Evolutionary conservation across 2,113 vertebrate species (phyloP), one percentile per base, ranked within the genome.

Genomic region (Azemiops feae): DNA sequence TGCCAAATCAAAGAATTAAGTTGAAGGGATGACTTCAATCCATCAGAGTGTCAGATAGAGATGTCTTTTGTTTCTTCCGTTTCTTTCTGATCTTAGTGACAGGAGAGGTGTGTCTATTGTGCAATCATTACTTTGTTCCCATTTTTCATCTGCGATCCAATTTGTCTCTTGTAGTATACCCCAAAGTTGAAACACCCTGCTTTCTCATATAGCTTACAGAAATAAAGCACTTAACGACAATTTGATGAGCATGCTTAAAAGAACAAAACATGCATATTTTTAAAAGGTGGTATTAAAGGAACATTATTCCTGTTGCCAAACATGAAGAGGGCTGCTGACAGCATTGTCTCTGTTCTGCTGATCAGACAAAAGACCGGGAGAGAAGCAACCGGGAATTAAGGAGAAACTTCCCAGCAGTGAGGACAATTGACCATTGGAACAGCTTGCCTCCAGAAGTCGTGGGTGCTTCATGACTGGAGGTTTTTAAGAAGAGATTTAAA

Each of bases 101-200:
- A 93, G 74, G n/a, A 34, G 64, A 85, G 20, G 64, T 12, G 64
- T 34, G 27, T 53, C 10, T 53, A 5, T 55, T 20, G 16, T 8
- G 22, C 9, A 12, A 34, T 20, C 45, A 30, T 23, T 5, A 23
- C 64, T 45, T 89, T 57, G 64, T 89, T 58, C 64, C 39, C 18
- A 34, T 47, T 92, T 53, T 93, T 81, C 86, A 90, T 47, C 74
- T 90, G 92, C 12, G 47, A 93, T 64, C 89, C 43, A 25, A 64
- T 34, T 90, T 16, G 16, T 60, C 30, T 43, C 30, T 43, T 47
- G 54, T 30, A 6, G 7, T 25, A 87, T 87, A 55, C 11, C 20
- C n/a, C 23, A 39, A 57, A 60, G 69, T 90, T 64, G n/a, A 89
- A 64, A 53, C 55, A 30, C 30, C 81, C 74, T 53, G 45, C 90